Evolutionary conservation across 2,113 vertebrate genomes (phyloP), one percentile per base, ranked within the genome.

Genomic region (Columba janthina): DNA sequence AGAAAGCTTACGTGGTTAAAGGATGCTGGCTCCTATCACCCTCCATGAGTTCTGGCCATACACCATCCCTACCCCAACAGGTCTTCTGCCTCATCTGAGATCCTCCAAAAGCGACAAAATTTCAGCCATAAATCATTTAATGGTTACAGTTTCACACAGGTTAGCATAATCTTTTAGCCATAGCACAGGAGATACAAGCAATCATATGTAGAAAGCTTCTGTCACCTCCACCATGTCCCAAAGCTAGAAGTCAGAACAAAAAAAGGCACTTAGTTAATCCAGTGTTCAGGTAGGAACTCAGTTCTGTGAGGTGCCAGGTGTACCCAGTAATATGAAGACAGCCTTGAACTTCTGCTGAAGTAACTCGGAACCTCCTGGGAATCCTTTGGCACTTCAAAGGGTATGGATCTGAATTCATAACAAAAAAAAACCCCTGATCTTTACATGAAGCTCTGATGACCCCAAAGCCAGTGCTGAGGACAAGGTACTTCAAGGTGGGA

Each of bases 331-430:
- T 29, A 69, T 20, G 34, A 85, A 50, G 44, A 87, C 44, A 67
- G 42, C 15, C 65, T 62, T 46, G 16, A 91, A 76, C 38, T 93
- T 81, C 58, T 21, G 26, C 50, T 62, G 70, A 77, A 89, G 54
- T 73, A 79, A 79, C 73, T 86, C 56, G 48, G 73, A 89, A 61
- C n/a, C 70, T 95, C 81, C 67, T 74, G 82, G 56, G 48, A 90
- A 84, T 46, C 42, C 34, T 85, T 31, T 89, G 81, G 36, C 9
- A 38, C 56, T 58, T 96, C 72, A 79, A 58, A 91, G 15, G 4
- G 11, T 38, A 58, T 12, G 29, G 64, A 62, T 88, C 51, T 79
- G 77, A 90, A 90, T 71, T 72, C 54, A 34, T 34, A 92, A 57
- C 11, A 62, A 40, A 40, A 51, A 21, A 36, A 44, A 9, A 6